Percentiles rank a stretch among this genome's conserved stretches.
phyloP scores from a whole-genome alignment of 2,113 vertebrate species.

The Dipodomys ordii region DNA sequence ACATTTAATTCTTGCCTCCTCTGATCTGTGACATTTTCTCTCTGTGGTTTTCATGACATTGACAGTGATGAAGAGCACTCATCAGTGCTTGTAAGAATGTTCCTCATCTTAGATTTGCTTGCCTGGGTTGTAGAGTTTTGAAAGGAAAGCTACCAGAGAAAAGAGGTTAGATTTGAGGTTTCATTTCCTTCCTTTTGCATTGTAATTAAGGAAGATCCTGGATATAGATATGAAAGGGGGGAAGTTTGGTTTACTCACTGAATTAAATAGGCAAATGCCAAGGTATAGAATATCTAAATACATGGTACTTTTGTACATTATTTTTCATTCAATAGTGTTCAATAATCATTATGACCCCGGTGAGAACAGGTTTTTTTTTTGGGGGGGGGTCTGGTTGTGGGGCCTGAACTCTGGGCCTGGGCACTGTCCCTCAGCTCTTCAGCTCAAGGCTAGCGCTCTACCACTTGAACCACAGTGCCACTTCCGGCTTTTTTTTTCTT shows the following conservation, averaged over 20 bases:
- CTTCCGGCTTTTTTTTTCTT: too few relatives aligned
- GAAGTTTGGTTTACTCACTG: background rate
- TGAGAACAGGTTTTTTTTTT: background rate
- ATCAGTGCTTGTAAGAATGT: background rate
- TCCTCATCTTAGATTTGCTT: background rate
- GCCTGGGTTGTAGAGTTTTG: background rate
- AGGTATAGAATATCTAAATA: background rate
- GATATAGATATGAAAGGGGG: background rate
- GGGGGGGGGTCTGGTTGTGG: too few relatives aligned
- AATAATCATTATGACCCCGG: background rate
- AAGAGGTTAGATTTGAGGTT: background rate
- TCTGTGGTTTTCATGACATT: background rate
- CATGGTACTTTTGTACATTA: constrained; percentile 3
- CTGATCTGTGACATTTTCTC: background rate
- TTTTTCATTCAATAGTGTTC: background rate
- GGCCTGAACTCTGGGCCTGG: too few relatives aligned
- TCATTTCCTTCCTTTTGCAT: background rate
- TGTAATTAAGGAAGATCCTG: background rate
- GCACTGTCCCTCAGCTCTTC: too few relatives aligned
- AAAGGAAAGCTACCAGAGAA: background rate
- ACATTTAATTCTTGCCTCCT: background rate
- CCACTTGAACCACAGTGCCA: too few relatives aligned
- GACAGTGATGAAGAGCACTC: background rate
- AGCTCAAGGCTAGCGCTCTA: too few relatives aligned
- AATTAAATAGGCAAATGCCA: background rate